Conservation (phyloP, 2,888 invertebrate genomes). For the Dichetophora obliterata region DNA sequence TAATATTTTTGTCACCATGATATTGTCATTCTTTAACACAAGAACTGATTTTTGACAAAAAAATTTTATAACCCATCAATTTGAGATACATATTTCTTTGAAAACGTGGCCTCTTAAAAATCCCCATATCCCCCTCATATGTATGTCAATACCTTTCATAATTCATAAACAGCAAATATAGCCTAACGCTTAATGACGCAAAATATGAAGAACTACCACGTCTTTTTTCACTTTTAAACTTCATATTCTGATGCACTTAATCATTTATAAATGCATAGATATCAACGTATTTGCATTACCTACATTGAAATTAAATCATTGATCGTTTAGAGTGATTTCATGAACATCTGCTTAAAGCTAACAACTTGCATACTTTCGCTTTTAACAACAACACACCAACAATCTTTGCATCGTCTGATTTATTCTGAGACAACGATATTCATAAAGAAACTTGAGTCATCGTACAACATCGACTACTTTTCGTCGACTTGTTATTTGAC, state of each 20-base stretch:
- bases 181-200: too few species aligned
- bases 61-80: too few species aligned
- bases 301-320: not conserved
- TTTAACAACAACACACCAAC: not conserved
- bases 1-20: too few species aligned
- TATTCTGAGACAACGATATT: not conserved
- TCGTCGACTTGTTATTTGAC: not conserved
- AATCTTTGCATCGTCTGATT: slow-evolving; percentile 13
- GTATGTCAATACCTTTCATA: too few species aligned
- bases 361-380: slow-evolving; percentile 23
- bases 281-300: not conserved
- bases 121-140: too few species aligned
- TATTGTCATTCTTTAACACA: too few species aligned
- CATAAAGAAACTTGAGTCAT: slow-evolving; percentile 2
- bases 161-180: too few species aligned
- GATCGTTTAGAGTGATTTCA: too few species aligned
- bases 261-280: not conserved
- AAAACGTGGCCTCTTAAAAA: too few species aligned
- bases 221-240: not conserved
- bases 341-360: too few species aligned
- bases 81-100: too few species aligned
- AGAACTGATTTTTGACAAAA: too few species aligned
- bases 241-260: not conserved
- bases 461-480: not conserved
- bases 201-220: not conserved